Percentiles rank a stretch among this genome's conserved stretches.
phyloP scores from a whole-genome alignment of 30 jellyfish, hydroid and myxozoan genomes.

The Cassiopea xamachana region DNA sequence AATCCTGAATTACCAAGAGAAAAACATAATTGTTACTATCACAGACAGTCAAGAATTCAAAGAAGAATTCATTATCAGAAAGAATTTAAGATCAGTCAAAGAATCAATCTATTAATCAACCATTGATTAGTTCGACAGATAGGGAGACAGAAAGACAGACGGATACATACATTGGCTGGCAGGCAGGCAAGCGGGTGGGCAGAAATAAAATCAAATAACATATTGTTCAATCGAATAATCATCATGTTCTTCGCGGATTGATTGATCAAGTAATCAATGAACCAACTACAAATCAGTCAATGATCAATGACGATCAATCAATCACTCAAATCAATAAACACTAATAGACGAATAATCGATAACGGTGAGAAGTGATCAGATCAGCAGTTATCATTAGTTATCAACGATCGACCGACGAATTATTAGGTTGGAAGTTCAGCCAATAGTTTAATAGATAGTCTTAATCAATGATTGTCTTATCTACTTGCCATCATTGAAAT shows the following conservation, averaged over 20 bases:
- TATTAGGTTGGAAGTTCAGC: too few species aligned
- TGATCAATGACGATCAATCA: neutral
- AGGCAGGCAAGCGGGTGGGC: too few species aligned
- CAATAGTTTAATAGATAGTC: neutral
- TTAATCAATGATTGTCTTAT: neutral
- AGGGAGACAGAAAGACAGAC: too few species aligned
- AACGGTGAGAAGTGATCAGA: neutral
- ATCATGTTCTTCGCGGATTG: too few species aligned
- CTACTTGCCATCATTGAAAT: constrained; percentile 52
- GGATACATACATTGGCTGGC: too few species aligned
- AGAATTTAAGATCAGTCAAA: neutral
- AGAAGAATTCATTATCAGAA: neutral
- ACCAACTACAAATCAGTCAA: neutral
- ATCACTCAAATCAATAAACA: neutral
- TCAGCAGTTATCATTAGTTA: too few species aligned
- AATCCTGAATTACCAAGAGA: constrained; percentile 67
- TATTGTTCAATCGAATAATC: too few species aligned
- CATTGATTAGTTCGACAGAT: neutral
- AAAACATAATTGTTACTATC: neutral
- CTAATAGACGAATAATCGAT: too few species aligned
- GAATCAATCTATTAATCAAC: neutral
- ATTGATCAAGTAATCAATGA: neutral
- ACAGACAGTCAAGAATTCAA: neutral
- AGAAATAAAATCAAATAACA: too few species aligned
- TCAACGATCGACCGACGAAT: too few species aligned